Evolutionary conservation across 2,113 vertebrate species (phyloP), one percentile per base, ranked within the genome.

Genomic region (Oreocharis arfaki): DNA sequence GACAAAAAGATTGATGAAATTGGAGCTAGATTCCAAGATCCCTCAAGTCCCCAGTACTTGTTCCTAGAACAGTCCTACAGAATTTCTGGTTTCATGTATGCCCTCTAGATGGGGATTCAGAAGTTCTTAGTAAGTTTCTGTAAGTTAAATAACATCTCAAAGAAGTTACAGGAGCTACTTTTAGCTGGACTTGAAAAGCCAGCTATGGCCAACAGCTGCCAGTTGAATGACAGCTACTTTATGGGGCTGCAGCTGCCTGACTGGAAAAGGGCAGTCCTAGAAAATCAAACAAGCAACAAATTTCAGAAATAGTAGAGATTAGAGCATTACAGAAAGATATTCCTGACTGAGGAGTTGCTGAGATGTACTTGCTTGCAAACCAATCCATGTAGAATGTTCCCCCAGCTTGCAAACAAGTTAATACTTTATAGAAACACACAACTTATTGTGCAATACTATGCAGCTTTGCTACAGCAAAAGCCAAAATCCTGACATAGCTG

Each of bases 141-240:
- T 41, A 82, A 85, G 61, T 85, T 76, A 89, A 96, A 69, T 35
- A 93, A 81, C 26, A 61, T 61, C 77, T 76, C 67, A 76, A 82
- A 81, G 68, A 96, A 90, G 61, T 79, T 71, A 81, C 1, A 90
- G 86, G 76, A 84, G 69, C 80, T 90, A 94, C 90, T 97, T 96
- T 78, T 96, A 96, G 94, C 88, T 84, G 41, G 86, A 46, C 73
- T 87, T 78, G 60, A 86, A 93, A 35, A 89, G 69, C 23, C 69
- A 90, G 92, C 75, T 35, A 89, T 21, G n/a, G 73, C 75, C 20
- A 89, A 81, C 96, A 96, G 96, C 96, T 96, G 95, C 65, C 56
- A 57, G 59, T 17, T 84, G 76, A 90, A 71, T n/a, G 73, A 87
- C 64, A 30, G 86, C 83, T 87, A 19, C 82, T 90, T 75, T 60